Percentiles rank a stretch among this genome's conserved stretches.
Evolutionary conservation across 2,113 vertebrate species (phyloP).

Genomic region (Seriola rivoliana): DNA sequence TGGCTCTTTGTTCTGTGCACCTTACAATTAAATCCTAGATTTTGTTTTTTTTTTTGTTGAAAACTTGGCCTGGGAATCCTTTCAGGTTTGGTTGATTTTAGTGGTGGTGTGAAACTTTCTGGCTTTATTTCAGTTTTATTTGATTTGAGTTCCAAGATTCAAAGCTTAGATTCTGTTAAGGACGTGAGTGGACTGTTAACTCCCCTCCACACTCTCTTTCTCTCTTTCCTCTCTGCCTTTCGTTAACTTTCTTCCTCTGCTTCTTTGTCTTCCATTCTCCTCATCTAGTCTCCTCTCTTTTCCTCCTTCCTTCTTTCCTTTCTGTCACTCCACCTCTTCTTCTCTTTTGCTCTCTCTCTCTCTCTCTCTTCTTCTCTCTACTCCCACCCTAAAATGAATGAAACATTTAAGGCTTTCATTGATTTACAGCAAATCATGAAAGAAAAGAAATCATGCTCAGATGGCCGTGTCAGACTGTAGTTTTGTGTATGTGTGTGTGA

Average conservation of each 20-base stretch:
- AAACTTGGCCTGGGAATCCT: slow-evolving; percentile 40
- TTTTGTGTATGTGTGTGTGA: neutral
- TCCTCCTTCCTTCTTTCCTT: neutral
- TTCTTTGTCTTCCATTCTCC: slow-evolving; percentile 2
- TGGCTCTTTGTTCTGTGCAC: slow-evolving; percentile 18
- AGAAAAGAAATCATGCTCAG: neutral
- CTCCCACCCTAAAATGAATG: slow-evolving; percentile 21
- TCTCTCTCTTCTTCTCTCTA: neutral
- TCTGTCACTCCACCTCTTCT: neutral
- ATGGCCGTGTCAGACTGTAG: slow-evolving; percentile 1
- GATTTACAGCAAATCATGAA: slow-evolving; percentile 12
- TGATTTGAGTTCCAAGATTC: slow-evolving; percentile 55
- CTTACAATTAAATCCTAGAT: slow-evolving; percentile 46
- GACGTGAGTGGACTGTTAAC: slow-evolving; percentile 59
- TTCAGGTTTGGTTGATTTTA: slow-evolving; percentile 28
- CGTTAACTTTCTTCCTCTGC: neutral
- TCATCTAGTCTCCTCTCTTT: neutral
- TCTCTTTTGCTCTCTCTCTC: neutral
- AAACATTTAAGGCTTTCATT: slow-evolving; percentile 29
- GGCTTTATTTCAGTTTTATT: slow-evolving; percentile 64
- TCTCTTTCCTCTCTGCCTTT: neutral
- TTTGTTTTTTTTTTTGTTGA: slow-evolving; percentile 38
- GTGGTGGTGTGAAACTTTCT: slow-evolving; percentile 47
- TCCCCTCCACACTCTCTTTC: slow-evolving; percentile 2
- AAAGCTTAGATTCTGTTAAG: slow-evolving; percentile 57